phyloP scores from a whole-genome alignment of 2,888 invertebrate genomes.

The Machimus rusticus region DNA sequence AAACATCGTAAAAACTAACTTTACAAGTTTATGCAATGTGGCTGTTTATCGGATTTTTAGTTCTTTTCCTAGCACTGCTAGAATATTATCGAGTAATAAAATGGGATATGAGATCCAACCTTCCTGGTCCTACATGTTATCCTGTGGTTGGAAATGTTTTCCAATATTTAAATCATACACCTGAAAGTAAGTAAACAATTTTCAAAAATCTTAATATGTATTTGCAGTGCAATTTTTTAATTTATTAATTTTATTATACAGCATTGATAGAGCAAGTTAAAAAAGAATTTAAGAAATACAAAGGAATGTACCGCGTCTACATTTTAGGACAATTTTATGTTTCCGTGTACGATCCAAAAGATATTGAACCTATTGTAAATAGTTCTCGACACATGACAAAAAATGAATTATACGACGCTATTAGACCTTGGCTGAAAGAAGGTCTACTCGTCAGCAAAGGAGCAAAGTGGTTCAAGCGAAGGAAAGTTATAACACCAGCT shows the following conservation, averaged over 20 bases:
- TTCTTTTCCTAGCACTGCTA: background rate
- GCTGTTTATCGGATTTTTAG: background rate
- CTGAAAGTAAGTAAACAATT: background rate
- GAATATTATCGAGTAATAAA: background rate
- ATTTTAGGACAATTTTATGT: background rate
- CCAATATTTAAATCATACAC: background rate
- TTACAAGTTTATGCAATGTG: background rate
- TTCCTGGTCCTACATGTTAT: background rate
- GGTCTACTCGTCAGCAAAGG: constrained; percentile 57
- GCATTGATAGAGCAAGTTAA: background rate
- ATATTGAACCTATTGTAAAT: background rate
- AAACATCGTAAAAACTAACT: no score
- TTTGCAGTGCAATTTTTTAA: background rate
- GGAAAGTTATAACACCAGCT: constrained; percentile 78
- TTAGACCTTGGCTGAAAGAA: background rate
- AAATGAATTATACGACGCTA: background rate
- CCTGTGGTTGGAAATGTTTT: background rate
- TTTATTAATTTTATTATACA: background rate
- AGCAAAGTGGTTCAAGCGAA: constrained; percentile 70
- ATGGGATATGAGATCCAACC: background rate
- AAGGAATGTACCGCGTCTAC: background rate
- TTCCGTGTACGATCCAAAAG: background rate
- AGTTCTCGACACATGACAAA: background rate
- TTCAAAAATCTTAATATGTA: background rate
- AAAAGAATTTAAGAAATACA: background rate